A percentile compares a stretch with the other conserved stretches of the same genome.
These are phyloP conservation scores for Copidosoma aretas DNA, from an alignment of 2,888 invertebrate genomes.

Conservation along the genomic window DNA sequence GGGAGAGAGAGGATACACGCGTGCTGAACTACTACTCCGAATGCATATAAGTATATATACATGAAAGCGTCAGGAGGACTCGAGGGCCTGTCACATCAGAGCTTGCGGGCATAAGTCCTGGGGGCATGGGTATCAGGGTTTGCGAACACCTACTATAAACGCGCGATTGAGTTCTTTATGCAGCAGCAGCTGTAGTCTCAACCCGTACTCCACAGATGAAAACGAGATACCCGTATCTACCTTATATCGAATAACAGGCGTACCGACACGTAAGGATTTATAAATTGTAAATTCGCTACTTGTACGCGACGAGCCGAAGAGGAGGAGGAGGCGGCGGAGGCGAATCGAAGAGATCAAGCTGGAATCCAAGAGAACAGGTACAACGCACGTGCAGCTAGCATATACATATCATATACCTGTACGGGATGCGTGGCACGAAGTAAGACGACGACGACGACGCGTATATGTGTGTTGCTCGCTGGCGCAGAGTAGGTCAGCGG, in stretches of 20 bases:
- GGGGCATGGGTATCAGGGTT: no score
- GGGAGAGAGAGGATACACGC: not conserved
- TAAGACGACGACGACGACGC: conserved; percentile 14
- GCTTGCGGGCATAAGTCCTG: no score
- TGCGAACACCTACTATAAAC: no score
- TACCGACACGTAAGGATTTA: no score
- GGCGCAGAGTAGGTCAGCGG: conserved; percentile 59
- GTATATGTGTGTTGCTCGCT: not conserved
- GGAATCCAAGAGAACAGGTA: conserved; percentile 33
- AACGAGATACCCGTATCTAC: no score
- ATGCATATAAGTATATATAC: no score
- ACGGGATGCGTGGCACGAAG: conserved; percentile 14
- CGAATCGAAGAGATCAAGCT: conserved; percentile 17
- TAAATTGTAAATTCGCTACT: not conserved
- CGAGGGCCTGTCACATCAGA: no score
- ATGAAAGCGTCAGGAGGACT: conserved; percentile 15
- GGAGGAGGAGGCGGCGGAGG: not conserved
- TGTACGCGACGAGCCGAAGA: not conserved
- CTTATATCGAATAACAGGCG: no score
- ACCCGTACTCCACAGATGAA: no score
- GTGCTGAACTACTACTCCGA: not conserved
- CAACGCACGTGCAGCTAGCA: conserved; percentile 10
- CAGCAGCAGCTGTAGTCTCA: no score
- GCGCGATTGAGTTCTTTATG: no score
- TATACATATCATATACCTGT: conserved; percentile 6